These are phyloP conservation scores for Cotesia congregata DNA, from an alignment of 2,888 invertebrate species.

Conservation along the genomic window DNA sequence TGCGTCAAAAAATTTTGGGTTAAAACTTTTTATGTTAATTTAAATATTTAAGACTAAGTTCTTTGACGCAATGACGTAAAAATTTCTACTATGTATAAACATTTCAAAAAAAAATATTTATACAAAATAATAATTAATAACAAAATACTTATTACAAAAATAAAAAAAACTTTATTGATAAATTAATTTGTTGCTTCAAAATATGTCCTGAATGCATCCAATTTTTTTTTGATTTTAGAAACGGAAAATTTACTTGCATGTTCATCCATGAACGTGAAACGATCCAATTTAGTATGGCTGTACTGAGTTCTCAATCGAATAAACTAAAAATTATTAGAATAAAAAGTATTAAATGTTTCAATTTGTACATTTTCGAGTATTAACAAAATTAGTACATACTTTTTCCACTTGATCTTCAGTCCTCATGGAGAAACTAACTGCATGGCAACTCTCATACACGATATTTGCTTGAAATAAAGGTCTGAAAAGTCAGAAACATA, in stretches of 20 bases:
- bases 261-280: too few species aligned
- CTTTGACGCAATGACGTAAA: too few species aligned
- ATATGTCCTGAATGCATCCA: background rate
- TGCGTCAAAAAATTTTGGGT: too few species aligned
- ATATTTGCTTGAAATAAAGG: background rate
- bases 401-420: background rate
- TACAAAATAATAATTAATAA: too few species aligned
- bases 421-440: background rate
- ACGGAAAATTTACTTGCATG: background rate
- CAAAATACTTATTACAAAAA: background rate
- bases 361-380: background rate
- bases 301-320: background rate
- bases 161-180: background rate
- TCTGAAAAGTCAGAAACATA: background rate
- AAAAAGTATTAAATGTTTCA: background rate
- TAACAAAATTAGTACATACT: background rate
- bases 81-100: too few species aligned
- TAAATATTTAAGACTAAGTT: too few species aligned
- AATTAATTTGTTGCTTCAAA: background rate
- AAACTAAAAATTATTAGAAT: background rate
- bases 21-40: too few species aligned
- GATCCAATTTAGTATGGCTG: background rate
- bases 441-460: background rate
- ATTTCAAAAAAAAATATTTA: too few species aligned
- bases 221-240: background rate